Evolutionary conservation across 2,113 vertebrate genomes (phyloP).

Genomic region (Kryptolebias marmoratus): DNA sequence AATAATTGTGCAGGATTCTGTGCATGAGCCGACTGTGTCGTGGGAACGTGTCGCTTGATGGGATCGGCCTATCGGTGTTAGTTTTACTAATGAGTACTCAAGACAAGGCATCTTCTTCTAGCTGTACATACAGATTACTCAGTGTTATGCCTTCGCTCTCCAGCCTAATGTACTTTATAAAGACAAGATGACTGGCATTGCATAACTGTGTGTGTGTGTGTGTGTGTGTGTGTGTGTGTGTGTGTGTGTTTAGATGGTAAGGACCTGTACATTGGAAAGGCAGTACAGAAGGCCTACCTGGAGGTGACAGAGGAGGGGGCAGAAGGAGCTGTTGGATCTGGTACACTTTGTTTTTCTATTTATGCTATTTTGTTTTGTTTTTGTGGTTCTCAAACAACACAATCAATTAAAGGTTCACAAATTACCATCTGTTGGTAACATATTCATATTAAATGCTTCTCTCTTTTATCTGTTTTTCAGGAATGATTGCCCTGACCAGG

Average conservation of each 20-base stretch:
- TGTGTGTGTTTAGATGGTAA: conserved; percentile 82
- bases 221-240: neutral
- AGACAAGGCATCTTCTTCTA: neutral
- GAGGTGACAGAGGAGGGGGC: conserved; percentile 98
- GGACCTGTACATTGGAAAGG: conserved; percentile 91
- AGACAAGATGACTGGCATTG: neutral
- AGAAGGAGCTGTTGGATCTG: conserved; percentile 94
- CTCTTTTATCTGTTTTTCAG: conserved; percentile 66
- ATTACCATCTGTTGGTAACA: conserved; percentile 25
- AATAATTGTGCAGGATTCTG: conserved; percentile 7
- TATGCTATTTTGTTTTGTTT: neutral
- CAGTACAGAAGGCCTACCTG: conserved; percentile 93
- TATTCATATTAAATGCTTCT: neutral
- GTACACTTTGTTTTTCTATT: conserved; percentile 65
- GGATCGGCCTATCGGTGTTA: neutral
- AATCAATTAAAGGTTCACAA: neutral
- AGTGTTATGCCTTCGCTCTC: neutral
- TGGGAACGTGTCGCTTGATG: neutral
- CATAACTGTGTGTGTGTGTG: neutral
- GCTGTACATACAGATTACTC: neutral
- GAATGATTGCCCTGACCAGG: conserved; percentile 94
- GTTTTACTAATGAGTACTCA: neutral
- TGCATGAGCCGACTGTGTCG: neutral
- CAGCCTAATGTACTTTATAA: neutral
- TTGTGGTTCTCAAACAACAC: too few relatives aligned